phyloP scores from a whole-genome alignment of 1,140 invertebrate species.

The Druon quercuslanigerum region DNA sequence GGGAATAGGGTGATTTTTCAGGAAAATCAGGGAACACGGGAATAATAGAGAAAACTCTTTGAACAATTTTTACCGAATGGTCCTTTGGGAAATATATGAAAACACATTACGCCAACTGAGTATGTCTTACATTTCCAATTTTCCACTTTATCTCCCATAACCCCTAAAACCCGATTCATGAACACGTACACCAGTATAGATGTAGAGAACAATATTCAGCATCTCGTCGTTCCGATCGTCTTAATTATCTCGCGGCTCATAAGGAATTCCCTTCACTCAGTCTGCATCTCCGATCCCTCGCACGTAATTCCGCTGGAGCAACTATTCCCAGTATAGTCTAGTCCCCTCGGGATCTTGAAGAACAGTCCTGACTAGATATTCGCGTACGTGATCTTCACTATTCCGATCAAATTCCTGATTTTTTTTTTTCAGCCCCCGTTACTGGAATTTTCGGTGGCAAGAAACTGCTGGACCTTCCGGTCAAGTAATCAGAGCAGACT shows the following conservation, averaged over 20 bases:
- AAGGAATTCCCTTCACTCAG: conserved; percentile 62
- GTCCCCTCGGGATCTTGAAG: conserved; percentile 45
- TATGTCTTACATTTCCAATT: background rate
- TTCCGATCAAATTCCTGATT: conserved; percentile 20
- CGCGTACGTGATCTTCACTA: conserved; percentile 34
- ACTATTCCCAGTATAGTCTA: conserved; percentile 35
- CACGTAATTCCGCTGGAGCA: conserved; percentile 66
- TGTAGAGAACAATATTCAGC: conserved; percentile 8
- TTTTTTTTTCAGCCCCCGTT: conserved; percentile 10
- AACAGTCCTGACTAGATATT: conserved; percentile 36
- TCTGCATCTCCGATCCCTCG: conserved; percentile 63
- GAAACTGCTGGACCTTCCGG: conserved; percentile 22
- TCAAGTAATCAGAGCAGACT: conserved; percentile 28
- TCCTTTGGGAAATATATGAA: too few relatives aligned
- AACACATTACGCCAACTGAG: too few relatives aligned
- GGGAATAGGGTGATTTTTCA: too few relatives aligned
- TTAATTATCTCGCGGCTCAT: conserved; percentile 60
- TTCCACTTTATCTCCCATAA: background rate
- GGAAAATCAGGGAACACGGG: too few relatives aligned
- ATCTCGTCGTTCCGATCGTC: conserved; percentile 52
- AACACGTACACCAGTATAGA: background rate
- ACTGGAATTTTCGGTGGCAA: background rate
- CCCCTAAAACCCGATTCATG: background rate
- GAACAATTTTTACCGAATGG: too few relatives aligned
- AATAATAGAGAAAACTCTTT: too few relatives aligned